These are phyloP conservation scores for Coptotermes formosanus DNA, from an alignment of 1,140 invertebrate species.

Conservation along the genomic window DNA sequence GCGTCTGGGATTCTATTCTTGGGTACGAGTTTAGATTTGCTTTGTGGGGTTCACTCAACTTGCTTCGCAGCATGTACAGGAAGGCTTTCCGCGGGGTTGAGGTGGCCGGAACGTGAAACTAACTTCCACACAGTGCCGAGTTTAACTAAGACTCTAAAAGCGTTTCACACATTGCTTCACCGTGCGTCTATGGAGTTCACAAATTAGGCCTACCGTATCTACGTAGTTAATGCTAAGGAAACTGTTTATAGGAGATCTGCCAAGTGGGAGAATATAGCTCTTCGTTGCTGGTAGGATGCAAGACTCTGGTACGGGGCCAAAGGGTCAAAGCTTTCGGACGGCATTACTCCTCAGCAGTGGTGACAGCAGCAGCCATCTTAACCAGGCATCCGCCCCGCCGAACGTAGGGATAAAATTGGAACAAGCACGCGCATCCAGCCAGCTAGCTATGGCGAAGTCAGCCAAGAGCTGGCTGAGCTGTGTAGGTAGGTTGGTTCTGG, in stretches of 20 bases:
- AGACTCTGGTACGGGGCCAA: background rate
- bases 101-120: too few relatives aligned
- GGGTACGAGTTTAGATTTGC: too few relatives aligned
- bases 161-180: too few relatives aligned
- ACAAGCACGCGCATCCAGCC: slow-evolving; percentile 10
- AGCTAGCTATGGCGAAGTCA: slow-evolving; percentile 13
- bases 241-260: background rate
- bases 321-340: slow-evolving; percentile 1
- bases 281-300: background rate
- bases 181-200: too few relatives aligned
- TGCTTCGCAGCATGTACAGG: too few relatives aligned
- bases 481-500: slow-evolving; percentile 17
- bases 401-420: background rate
- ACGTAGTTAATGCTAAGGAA: background rate
- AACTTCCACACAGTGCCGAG: too few relatives aligned
- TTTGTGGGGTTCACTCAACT: too few relatives aligned
- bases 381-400: background rate
- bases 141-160: too few relatives aligned
- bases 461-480: background rate
- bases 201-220: too few relatives aligned
- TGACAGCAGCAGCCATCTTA: slow-evolving; percentile 17
- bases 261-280: slow-evolving; percentile 3
- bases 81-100: too few relatives aligned
- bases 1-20: too few relatives aligned
- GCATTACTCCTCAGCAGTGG: background rate